Evolutionary conservation across 1,140 invertebrate genomes (phyloP), one percentile per base, ranked within the genome.

Genomic region (Trichonephila clavata): DNA sequence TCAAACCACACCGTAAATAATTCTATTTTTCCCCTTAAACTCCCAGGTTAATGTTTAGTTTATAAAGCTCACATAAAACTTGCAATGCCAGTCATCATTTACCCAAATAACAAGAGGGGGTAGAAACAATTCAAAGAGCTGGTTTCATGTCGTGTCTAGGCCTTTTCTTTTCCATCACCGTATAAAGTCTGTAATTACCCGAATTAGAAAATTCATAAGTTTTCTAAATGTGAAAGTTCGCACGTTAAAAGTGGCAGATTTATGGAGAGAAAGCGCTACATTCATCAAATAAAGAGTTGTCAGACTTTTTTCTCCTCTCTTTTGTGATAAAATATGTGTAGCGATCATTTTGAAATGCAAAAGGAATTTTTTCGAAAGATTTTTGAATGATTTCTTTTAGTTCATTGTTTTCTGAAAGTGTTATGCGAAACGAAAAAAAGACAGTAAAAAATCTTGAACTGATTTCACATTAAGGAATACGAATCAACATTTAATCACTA

Each of bases 91-190:
- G 71, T 7, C 27, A 77, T 77, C 71, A 77, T 77, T 77, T 77
- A 77, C 71, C 24, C 27, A 77, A 39, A 77, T 39, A 77, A 77
- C 27, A 32, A 39, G 16, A 16, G 24, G 18, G 13, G 71, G 27
- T 18, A 77, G 71, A 77, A 77, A 77, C 71, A 77, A 77, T 77
- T 77, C 71, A 77, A n/a, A n/a, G 71, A 18, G 32, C 71, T 18
- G 14, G 71, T 18, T 39, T 77, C 27, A 77, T 77, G 71, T 77
- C 71, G 32, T 77, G 71, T 39, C 13, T 77, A 27, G 32, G 32
- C 13, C 71, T 32, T 18, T 50, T 20, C 27, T 39, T 77, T 77
- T 16, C 71, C 27, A 77, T 3, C 2, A 18, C n/a, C 27, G 27
- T 6, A 20, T 18, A 27, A 20, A 77, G 16, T 18, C 27, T 20